A percentile compares a stretch with the other conserved stretches of the same genome.
These are phyloP conservation scores for Mesoclemmys tuberculata DNA, from an alignment of 2,113 vertebrate species.

Conservation along the genomic window DNA sequence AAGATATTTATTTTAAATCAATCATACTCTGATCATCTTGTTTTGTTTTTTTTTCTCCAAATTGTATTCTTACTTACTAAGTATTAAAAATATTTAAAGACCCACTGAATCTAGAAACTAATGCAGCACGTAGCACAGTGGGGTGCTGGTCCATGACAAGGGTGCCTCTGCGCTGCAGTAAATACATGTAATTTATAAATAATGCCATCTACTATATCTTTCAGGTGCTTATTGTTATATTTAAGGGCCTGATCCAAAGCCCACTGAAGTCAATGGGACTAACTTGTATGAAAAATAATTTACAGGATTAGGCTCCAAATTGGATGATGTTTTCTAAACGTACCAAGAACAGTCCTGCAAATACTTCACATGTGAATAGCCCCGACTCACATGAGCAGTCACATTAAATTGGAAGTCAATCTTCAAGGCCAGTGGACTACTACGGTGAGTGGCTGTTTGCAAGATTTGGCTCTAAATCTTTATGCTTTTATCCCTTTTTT, in stretches of 20 bases:
- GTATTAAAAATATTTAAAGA: not conserved
- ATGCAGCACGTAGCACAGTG: too few relatives aligned
- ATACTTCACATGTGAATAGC: not conserved
- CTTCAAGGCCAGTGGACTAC: not conserved
- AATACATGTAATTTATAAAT: too few relatives aligned
- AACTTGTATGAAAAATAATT: not conserved
- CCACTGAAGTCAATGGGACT: fast-evolving
- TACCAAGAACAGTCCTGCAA: not conserved
- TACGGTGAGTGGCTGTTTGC: fast-evolving
- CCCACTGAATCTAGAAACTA: not conserved
- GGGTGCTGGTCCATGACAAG: too few relatives aligned
- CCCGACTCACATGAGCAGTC: not conserved
- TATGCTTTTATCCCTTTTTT: not conserved
- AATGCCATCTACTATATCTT: not conserved
- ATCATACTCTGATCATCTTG: not conserved
- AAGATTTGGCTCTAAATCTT: fast-evolving
- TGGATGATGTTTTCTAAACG: not conserved
- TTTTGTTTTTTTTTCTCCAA: too few relatives aligned
- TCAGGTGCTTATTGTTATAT: not conserved
- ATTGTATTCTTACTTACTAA: not conserved
- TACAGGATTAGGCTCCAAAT: not conserved
- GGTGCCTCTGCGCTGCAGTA: too few relatives aligned
- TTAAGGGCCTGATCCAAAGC: not conserved
- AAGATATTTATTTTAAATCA: not conserved
- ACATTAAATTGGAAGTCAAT: not conserved